A percentile compares a stretch with the other conserved stretches of the same genome.
phyloP scores from a whole-genome alignment of 2,113 vertebrate species.

The Neogobius melanostomus region DNA sequence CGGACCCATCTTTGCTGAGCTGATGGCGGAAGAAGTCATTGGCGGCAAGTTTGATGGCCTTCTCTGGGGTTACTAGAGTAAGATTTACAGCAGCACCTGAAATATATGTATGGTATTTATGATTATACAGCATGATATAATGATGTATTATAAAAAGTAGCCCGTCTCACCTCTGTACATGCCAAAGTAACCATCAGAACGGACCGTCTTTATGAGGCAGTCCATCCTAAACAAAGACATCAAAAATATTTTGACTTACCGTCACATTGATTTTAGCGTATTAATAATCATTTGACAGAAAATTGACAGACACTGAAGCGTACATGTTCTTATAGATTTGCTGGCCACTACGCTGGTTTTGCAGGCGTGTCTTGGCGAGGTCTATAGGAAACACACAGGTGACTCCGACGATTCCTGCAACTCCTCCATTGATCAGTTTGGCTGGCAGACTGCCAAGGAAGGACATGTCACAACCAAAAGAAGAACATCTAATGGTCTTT shows the following conservation, averaged over 20 bases:
- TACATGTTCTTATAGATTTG: conserved; percentile 83
- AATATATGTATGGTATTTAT: background rate
- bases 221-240: conserved; percentile 74
- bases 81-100: conserved; percentile 81
- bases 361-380: conserved; percentile 83
- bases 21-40: conserved; percentile 81
- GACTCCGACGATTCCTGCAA: conserved; percentile 83
- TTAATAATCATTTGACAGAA: background rate
- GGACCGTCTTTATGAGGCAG: conserved; percentile 82
- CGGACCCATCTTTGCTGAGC: conserved; percentile 77
- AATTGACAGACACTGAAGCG: conserved; percentile 13
- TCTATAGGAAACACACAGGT: conserved; percentile 87
- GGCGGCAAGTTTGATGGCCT: conserved; percentile 82
- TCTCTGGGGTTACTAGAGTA: conserved; percentile 82
- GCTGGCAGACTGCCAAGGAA: conserved; percentile 76
- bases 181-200: conserved; percentile 83
- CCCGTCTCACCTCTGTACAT: conserved; percentile 84
- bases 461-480: conserved; percentile 17
- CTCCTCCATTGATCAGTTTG: conserved; percentile 84
- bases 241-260: background rate
- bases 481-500: too few species aligned
- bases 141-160: too few species aligned
- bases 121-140: background rate
- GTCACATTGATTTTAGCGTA: background rate
- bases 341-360: conserved; percentile 82